phyloP scores from a whole-genome alignment of 2,888 invertebrate genomes.

The Terebella lapidaria region DNA sequence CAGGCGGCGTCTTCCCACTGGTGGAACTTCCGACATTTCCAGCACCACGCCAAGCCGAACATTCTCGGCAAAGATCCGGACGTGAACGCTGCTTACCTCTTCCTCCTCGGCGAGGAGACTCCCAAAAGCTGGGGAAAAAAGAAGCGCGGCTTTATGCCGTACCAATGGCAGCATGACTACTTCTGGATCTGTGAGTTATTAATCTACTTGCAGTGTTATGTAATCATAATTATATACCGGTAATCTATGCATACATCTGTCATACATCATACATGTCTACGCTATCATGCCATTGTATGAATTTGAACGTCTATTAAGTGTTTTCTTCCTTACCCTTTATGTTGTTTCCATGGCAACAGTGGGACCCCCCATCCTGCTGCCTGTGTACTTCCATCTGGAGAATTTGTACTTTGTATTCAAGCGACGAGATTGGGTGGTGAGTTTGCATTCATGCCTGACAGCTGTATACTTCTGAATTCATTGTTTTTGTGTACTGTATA shows the following conservation, averaged over 20 bases:
- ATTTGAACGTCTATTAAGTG: too few species aligned
- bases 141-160: constrained; percentile 44
- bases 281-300: background rate
- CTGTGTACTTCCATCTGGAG: constrained; percentile 47
- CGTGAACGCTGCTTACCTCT: constrained; percentile 38
- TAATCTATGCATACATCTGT: too few species aligned
- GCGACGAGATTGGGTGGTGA: constrained; percentile 41
- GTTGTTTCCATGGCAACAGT: constrained; percentile 34
- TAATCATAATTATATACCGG: background rate
- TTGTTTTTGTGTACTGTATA: too few species aligned
- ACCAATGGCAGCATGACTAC: constrained; percentile 46
- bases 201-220: background rate
- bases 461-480: too few species aligned
- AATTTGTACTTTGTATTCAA: constrained; percentile 43
- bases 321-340: background rate
- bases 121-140: constrained; percentile 39
- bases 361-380: constrained; percentile 44
- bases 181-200: constrained; percentile 43
- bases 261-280: too few species aligned
- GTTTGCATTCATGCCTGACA: too few species aligned
- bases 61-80: constrained; percentile 47
- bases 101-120: constrained; percentile 39
- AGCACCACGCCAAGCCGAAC: constrained; percentile 50
- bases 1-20: constrained; percentile 48
- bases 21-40: constrained; percentile 51